These are phyloP conservation scores for Brachyopa scutellaris DNA, from an alignment of 2,888 invertebrate species.

Conservation along the genomic window DNA sequence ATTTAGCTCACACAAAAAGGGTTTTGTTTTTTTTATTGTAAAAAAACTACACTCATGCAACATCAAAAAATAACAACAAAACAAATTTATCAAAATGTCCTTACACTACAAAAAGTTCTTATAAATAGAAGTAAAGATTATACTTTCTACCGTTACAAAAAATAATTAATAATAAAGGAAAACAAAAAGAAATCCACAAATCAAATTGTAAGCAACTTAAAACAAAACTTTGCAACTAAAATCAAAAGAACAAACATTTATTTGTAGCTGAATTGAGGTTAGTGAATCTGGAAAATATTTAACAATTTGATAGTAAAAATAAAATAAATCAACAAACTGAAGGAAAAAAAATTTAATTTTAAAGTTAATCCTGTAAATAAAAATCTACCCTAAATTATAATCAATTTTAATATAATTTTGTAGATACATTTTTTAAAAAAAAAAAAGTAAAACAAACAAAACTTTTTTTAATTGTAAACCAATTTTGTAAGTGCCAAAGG, in stretches of 20 bases:
- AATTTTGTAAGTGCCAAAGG: conserved; percentile 22
- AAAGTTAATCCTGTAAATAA: conserved; percentile 28
- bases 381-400: not conserved
- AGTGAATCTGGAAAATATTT: conserved; percentile 50
- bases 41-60: too few relatives aligned
- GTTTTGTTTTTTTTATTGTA: too few relatives aligned
- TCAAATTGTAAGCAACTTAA: conserved; percentile 15
- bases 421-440: conserved; percentile 37
- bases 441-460: not conserved
- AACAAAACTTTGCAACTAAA: conserved; percentile 46
- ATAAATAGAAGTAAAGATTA: conserved; percentile 2
- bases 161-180: conserved; percentile 26
- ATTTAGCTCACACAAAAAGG: too few relatives aligned
- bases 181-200: conserved; percentile 40
- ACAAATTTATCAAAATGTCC: too few relatives aligned
- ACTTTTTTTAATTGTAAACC: conserved; percentile 2
- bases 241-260: conserved; percentile 34
- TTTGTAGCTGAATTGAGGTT: conserved; percentile 64
- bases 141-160: too few relatives aligned
- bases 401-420: conserved; percentile 42
- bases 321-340: not conserved
- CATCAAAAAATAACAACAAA: too few relatives aligned
- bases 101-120: not conserved
- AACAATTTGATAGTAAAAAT: not conserved
- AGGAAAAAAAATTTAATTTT: not conserved